Conservation (phyloP, 2,888 invertebrate genomes). For the Carcina quercana region DNA sequence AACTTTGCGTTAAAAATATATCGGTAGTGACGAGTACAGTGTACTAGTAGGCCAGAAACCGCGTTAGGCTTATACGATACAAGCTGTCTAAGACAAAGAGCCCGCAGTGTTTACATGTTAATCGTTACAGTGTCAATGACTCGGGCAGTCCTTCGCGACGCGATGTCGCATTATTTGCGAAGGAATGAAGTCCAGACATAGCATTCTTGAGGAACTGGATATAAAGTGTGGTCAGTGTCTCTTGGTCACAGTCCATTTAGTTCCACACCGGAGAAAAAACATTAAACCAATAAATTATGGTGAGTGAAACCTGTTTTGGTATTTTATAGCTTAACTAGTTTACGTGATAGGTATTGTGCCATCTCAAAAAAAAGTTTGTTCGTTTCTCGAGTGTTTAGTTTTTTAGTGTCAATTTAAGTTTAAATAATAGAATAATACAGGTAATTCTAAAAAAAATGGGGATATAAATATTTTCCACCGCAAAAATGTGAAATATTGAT, state of each 20-base stretch:
- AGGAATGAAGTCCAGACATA: slow-evolving; percentile 67
- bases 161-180: slow-evolving; percentile 35
- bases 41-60: too few species aligned
- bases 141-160: slow-evolving; percentile 41
- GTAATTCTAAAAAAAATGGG: too few species aligned
- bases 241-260: slow-evolving; percentile 46
- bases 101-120: slow-evolving; percentile 15
- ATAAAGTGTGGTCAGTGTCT: slow-evolving; percentile 57
- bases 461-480: too few species aligned
- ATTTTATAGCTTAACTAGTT: not conserved
- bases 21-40: too few species aligned
- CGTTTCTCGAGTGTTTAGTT: too few species aligned
- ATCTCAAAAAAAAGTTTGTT: too few species aligned
- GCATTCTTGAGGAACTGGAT: slow-evolving; percentile 65
- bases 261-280: slow-evolving; percentile 41
- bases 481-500: too few species aligned
- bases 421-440: too few species aligned
- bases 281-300: slow-evolving; percentile 42
- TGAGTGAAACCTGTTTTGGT: slow-evolving; percentile 31
- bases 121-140: slow-evolving; percentile 45
- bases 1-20: too few species aligned
- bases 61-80: too few species aligned
- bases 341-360: not conserved
- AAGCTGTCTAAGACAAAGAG: too few species aligned
- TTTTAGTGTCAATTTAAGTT: too few species aligned